A percentile compares a stretch with the other conserved stretches of the same genome.
Conservation (phyloP, 2,797 vertebrate genomes). For the Sebastes wilsoni region DNA sequence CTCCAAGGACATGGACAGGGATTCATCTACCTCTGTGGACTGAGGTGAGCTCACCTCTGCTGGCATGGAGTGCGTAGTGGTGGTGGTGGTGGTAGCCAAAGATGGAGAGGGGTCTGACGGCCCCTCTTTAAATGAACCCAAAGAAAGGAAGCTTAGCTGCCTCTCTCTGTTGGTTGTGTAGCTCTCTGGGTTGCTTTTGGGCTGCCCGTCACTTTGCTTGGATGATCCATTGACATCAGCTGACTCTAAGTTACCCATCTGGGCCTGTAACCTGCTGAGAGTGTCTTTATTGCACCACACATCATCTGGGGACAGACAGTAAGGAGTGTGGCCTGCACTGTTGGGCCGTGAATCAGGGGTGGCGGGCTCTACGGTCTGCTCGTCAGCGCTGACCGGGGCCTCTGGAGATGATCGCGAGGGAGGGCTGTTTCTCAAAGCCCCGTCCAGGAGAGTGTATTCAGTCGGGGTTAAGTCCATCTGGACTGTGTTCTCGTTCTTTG, state of each 20-base stretch:
- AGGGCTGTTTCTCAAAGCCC: slow-evolving; percentile 77
- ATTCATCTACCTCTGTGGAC: slow-evolving; percentile 97
- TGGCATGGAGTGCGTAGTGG: slow-evolving; percentile 89
- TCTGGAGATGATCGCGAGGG: slow-evolving; percentile 70
- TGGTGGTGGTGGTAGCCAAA: slow-evolving; percentile 83
- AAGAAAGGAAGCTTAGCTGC: slow-evolving; percentile 85
- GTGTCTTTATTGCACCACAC: slow-evolving; percentile 77
- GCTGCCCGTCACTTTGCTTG: slow-evolving; percentile 64
- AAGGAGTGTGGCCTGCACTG: slow-evolving; percentile 85
- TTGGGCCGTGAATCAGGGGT: slow-evolving; percentile 83
- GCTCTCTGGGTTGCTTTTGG: slow-evolving; percentile 75
- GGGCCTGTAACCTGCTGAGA: slow-evolving; percentile 72
- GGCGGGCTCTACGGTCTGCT: slow-evolving; percentile 85
- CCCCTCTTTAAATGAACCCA: slow-evolving; percentile 88
- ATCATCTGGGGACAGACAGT: slow-evolving; percentile 86
- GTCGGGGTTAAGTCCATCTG: slow-evolving; percentile 86
- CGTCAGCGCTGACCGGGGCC: slow-evolving; percentile 82
- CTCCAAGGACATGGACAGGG: slow-evolving; percentile 94
- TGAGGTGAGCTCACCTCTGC: slow-evolving; percentile 96
- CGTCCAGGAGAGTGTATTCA: slow-evolving; percentile 81
- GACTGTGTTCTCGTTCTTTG: slow-evolving; percentile 78
- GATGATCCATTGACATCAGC: slow-evolving; percentile 58
- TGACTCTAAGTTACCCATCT: slow-evolving; percentile 70
- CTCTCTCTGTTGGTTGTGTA: slow-evolving; percentile 81
- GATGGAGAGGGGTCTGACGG: slow-evolving; percentile 89